phyloP scores from a whole-genome alignment of 2,113 vertebrate genomes.

The Sigmodon hispidus region DNA sequence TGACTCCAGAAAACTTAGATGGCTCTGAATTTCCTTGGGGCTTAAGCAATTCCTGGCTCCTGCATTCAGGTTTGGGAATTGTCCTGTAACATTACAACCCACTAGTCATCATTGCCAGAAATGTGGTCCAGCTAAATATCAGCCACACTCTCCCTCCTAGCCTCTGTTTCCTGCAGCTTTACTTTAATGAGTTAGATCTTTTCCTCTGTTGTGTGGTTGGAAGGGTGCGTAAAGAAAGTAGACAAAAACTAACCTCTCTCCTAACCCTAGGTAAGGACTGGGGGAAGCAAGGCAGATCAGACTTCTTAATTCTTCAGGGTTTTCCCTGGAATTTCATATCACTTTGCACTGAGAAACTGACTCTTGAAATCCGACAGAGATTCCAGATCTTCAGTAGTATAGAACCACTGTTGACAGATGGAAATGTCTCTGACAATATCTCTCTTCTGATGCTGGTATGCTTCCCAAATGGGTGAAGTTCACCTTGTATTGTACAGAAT shows the following conservation, averaged over 20 bases:
- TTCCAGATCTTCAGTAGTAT: neutral
- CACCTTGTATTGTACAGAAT: neutral
- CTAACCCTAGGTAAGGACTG: neutral
- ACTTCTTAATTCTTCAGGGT: neutral
- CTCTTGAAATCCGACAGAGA: neutral
- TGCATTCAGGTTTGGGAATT: conserved; percentile 7
- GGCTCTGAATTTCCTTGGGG: conserved; percentile 20
- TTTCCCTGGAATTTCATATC: neutral
- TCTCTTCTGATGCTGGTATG: neutral
- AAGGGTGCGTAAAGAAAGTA: neutral
- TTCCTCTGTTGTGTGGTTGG: neutral
- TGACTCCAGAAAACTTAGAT: neutral
- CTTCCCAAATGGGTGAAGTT: neutral
- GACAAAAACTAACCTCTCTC: conserved; percentile 26
- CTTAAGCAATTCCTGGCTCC: neutral
- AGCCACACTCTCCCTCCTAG: neutral
- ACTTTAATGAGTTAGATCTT: conserved; percentile 48
- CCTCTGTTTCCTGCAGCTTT: neutral
- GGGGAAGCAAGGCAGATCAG: neutral
- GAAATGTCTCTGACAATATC: neutral
- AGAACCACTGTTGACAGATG: neutral
- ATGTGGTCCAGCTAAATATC: conserved; percentile 33
- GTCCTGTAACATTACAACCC: neutral
- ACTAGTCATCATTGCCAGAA: conserved; percentile 25
- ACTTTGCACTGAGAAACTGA: conserved; percentile 29